Base-by-base conservation (phyloP, 2,113 vertebrate species). In the Hydrochoerus hydrochaeris region DNA sequence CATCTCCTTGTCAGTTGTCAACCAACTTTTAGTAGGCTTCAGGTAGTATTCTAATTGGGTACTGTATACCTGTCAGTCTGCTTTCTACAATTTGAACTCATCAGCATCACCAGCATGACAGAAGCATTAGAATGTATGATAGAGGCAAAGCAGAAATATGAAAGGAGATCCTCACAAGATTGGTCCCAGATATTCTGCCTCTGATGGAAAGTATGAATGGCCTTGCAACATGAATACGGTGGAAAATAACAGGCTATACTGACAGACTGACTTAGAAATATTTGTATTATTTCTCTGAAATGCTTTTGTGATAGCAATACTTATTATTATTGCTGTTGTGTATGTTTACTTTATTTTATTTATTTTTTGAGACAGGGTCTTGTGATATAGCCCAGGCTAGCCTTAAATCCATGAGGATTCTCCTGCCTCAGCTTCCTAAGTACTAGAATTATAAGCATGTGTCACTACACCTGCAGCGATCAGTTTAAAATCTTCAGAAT, bases 221-320 rank as follows among this genome's bases (percentile, higher is more conserved):
- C 35, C 54, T 58, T 89, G 35, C 17, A 85, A 1, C 60, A 75
- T 6, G 87, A 30, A 73, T 62, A 24, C 49, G 38, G 60, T 85
- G 19, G 19, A 24, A 30, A 93, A 35, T 75, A 73, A 46, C 65
- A 90, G 30, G 41, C 52, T 85, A 73, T 85, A 46, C 62, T 60
- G 71, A 78, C 63, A 80, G 86, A 94, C 28, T 81, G 35, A 85
- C 65, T 90, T 80, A 88, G 77, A 92, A 71, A 73, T 81, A 30
- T 13, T 9, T 87, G 2, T 49, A 49, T 89, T 67, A 35, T 58
- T 77, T 52, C n/a, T 81, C 54, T 69, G 62, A 94, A 92, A 60
- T 92, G 62, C 41, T 83, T 95, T 78, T 54, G 28, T 86, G 32
- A 54, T 85, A 80, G 20, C 24, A 58, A 57, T 93, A 12, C 52